A percentile compares a stretch with the other conserved stretches of the same genome.
phyloP scores from a whole-genome alignment of 2,113 vertebrate genomes.

The Dasypus novemcinctus region DNA sequence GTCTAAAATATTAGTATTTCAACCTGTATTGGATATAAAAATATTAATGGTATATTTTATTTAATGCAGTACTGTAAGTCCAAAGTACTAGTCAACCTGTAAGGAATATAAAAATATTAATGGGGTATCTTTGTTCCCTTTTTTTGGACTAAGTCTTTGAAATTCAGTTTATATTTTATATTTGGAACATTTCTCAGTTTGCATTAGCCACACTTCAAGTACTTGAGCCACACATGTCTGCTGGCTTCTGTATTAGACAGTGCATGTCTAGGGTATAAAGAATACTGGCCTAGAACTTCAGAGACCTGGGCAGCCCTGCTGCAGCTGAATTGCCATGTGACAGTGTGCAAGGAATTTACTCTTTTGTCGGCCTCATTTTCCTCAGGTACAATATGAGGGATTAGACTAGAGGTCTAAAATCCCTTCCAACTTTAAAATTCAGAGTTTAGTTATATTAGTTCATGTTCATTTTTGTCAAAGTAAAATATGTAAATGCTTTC shows the following conservation, averaged over 20 bases:
- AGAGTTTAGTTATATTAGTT: slow-evolving; percentile 9
- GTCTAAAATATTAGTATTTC: not conserved
- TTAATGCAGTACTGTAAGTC: not conserved
- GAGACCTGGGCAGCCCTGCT: not conserved
- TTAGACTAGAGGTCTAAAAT: not conserved
- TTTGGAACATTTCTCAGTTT: not conserved
- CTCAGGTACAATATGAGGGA: not conserved
- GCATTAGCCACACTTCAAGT: slow-evolving; percentile 7
- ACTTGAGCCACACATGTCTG: not conserved
- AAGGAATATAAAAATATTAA: not conserved
- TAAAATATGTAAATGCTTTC: slow-evolving; percentile 8
- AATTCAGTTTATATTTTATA: not conserved
- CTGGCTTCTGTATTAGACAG: not conserved
- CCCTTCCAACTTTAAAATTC: slow-evolving; percentile 34
- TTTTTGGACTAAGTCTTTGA: slow-evolving; percentile 21
- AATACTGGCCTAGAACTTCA: not conserved
- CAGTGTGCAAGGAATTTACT: not conserved
- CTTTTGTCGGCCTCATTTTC: slow-evolving; percentile 27
- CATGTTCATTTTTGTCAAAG: slow-evolving; percentile 2
- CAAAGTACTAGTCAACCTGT: not conserved
- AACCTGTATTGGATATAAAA: no score
- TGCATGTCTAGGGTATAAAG: not conserved
- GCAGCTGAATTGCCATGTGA: not conserved
- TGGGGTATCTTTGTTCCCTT: not conserved
- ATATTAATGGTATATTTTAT: not conserved